phyloP scores from a whole-genome alignment of 2,113 vertebrate species.

The Haplochromis burtoni region DNA sequence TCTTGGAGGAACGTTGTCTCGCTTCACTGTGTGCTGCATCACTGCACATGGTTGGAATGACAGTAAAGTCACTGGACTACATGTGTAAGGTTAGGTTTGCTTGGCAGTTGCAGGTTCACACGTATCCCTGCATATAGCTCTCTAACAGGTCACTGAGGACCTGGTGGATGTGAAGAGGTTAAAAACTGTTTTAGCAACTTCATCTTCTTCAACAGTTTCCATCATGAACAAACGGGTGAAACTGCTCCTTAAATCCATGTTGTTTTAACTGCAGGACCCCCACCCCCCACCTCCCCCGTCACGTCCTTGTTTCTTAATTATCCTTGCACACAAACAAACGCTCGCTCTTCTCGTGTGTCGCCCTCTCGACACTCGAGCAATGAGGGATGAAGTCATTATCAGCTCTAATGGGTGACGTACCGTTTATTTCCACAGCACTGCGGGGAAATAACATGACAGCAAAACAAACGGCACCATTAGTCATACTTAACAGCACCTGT shows the following conservation, averaged over 20 bases:
- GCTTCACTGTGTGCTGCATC: neutral
- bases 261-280: neutral
- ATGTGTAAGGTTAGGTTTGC: neutral
- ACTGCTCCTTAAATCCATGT: neutral
- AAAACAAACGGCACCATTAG: constrained; percentile 58
- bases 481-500: constrained; percentile 55
- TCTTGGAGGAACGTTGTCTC: neutral
- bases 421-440: constrained; percentile 41
- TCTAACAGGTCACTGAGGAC: neutral
- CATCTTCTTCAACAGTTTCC: neutral
- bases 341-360: neutral
- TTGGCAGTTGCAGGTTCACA: neutral
- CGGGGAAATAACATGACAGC: constrained; percentile 57
- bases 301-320: neutral
- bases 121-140: neutral
- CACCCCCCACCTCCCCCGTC: accelerated
- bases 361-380: neutral
- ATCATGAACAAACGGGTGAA: neutral
- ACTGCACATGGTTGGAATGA: neutral
- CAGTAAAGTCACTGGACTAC: neutral
- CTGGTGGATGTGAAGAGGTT: neutral
- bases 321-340: neutral
- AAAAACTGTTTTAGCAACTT: neutral
- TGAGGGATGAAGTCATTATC: constrained; percentile 60
- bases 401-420: constrained; percentile 49